Evolutionary conservation across 2,797 vertebrate species (phyloP).

Genomic region (Gila robusta): DNA sequence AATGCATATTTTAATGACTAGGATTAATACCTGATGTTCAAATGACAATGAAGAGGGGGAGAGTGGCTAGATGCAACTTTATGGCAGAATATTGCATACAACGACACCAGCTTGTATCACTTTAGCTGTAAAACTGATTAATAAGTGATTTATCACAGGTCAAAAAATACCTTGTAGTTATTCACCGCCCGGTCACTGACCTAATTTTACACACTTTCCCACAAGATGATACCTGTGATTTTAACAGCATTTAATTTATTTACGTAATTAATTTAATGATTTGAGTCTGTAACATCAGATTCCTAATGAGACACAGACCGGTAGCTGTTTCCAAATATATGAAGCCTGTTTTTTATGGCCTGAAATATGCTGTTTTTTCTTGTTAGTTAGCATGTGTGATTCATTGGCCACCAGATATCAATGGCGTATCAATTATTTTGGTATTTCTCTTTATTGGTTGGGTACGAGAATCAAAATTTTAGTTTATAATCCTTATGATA

Average conservation of each 20-base stretch:
- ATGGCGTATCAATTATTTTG: neutral
- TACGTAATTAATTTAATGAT: neutral
- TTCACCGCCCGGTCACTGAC: constrained; percentile 67
- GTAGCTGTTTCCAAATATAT: neutral
- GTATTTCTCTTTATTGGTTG: neutral
- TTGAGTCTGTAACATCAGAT: neutral
- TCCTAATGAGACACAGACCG: neutral
- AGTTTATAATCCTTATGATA: neutral
- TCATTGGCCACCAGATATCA: neutral
- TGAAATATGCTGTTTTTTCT: too few relatives aligned
- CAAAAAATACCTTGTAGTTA: constrained; percentile 45
- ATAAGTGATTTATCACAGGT: constrained; percentile 70
- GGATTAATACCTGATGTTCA: neutral
- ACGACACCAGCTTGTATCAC: constrained; percentile 59
- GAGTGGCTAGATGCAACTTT: constrained; percentile 6
- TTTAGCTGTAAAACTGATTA: constrained; percentile 61
- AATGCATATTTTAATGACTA: neutral
- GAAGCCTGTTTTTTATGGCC: neutral
- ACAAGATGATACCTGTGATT: neutral
- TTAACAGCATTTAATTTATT: neutral
- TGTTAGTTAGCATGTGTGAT: neutral
- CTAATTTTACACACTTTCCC: constrained; percentile 38
- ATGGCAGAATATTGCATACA: constrained; percentile 18
- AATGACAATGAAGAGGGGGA: neutral
- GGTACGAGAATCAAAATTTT: neutral